These are phyloP conservation scores for Nezara viridula DNA, from an alignment of 2,888 invertebrate genomes.

Conservation along the genomic window DNA sequence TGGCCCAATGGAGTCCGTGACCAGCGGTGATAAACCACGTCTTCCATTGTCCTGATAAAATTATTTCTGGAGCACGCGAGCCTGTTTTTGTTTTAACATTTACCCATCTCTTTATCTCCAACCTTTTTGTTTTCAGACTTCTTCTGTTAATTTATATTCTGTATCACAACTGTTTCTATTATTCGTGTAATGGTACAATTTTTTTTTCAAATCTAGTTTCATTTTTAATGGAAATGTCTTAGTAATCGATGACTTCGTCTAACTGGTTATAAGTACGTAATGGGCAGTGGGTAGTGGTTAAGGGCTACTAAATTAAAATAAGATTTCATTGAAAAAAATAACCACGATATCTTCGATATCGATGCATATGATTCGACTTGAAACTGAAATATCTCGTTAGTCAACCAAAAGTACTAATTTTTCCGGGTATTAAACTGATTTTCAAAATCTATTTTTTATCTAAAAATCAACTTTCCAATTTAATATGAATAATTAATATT, in stretches of 20 bases:
- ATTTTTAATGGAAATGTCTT: neutral
- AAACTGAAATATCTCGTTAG: too few species aligned
- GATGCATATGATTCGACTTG: too few species aligned
- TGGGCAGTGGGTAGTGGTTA: neutral
- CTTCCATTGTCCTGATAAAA: conserved; percentile 29
- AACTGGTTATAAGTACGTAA: neutral
- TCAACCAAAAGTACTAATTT: too few species aligned
- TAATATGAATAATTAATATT: too few species aligned
- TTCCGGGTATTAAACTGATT: too few species aligned
- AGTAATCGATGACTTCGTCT: neutral
- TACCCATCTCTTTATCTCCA: neutral
- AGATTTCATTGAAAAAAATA: too few species aligned
- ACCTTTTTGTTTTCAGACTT: neutral
- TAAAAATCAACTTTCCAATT: too few species aligned
- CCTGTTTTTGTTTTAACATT: conserved; percentile 34
- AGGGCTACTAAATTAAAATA: neutral
- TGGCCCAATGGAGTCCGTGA: neutral
- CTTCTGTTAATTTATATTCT: neutral
- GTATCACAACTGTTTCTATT: neutral
- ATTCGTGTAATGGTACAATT: neutral
- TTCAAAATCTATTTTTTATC: too few species aligned
- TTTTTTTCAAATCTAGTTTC: neutral
- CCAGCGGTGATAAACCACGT: neutral
- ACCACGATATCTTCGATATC: too few species aligned
- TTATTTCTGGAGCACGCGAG: conserved; percentile 29